A percentile compares a stretch with the other conserved stretches of the same genome.
Conservation (phyloP, 2,113 vertebrate species). For the Microcebus ravelobensis region DNA sequence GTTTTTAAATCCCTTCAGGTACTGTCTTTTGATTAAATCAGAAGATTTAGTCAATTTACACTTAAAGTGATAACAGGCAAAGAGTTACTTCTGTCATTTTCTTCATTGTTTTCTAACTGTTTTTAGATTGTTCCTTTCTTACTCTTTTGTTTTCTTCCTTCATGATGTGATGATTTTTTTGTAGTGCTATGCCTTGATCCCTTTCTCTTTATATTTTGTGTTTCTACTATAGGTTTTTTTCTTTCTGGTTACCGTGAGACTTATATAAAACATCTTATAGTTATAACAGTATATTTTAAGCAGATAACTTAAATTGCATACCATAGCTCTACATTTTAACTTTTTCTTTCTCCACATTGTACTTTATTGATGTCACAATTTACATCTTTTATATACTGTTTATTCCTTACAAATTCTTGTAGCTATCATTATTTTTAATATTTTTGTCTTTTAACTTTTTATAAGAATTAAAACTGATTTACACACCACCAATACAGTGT, state of each 20-base stretch:
- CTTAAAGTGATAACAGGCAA: neutral
- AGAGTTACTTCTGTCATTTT: neutral
- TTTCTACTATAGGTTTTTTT: neutral
- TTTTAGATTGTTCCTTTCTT: neutral
- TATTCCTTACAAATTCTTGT: neutral
- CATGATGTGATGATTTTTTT: neutral
- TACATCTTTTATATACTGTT: neutral
- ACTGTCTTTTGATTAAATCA: neutral
- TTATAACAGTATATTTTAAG: neutral
- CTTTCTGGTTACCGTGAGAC: neutral
- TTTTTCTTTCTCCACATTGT: neutral
- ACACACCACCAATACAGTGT: neutral
- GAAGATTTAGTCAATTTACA: neutral
- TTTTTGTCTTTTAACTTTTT: neutral
- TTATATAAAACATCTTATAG: neutral
- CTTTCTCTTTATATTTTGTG: neutral
- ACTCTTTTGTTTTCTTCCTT: neutral
- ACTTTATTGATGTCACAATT: neutral
- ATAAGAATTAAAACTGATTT: neutral
- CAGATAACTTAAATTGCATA: neutral
- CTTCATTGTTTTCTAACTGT: neutral
- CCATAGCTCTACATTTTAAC: neutral
- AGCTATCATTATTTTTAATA: neutral
- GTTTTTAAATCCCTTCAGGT: neutral
- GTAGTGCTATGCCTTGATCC: neutral